Percentiles rank a stretch among this genome's conserved stretches.
These are phyloP conservation scores for Myotis brandtii DNA, from an alignment of 2,113 vertebrate species.

Conservation along the genomic window DNA sequence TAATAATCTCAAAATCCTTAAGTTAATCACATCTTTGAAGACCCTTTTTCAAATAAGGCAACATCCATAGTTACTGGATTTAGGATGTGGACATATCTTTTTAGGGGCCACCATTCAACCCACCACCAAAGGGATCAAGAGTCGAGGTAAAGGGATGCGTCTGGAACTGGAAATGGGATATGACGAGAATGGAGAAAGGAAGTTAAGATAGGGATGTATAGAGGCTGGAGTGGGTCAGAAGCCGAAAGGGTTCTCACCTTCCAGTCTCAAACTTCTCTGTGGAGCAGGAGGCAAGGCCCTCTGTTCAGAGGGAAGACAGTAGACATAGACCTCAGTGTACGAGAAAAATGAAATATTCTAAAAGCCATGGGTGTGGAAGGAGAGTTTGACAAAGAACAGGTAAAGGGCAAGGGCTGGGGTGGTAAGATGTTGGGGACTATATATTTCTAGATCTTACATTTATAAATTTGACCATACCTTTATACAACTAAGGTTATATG, in stretches of 20 bases:
- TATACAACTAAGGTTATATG: background rate
- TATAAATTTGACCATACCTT: background rate
- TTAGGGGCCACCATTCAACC: background rate
- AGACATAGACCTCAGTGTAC: no score
- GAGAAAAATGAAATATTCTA: background rate
- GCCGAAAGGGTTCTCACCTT: background rate
- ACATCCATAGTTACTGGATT: background rate
- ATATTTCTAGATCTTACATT: background rate
- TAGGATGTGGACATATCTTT: background rate
- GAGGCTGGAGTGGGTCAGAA: background rate
- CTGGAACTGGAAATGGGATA: background rate
- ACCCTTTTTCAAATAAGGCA: background rate
- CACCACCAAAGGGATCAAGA: background rate
- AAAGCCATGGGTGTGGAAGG: background rate
- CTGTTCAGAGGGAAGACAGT: background rate
- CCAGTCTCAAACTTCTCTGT: background rate
- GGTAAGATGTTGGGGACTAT: no score
- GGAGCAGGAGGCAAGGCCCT: background rate
- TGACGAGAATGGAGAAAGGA: background rate
- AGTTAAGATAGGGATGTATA: background rate
- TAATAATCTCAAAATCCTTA: background rate
- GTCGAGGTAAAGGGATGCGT: background rate
- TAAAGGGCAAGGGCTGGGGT: background rate
- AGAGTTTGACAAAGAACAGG: background rate
- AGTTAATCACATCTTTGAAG: background rate